phyloP scores from a whole-genome alignment of 2,797 vertebrate genomes.

The Sparus aurata region DNA sequence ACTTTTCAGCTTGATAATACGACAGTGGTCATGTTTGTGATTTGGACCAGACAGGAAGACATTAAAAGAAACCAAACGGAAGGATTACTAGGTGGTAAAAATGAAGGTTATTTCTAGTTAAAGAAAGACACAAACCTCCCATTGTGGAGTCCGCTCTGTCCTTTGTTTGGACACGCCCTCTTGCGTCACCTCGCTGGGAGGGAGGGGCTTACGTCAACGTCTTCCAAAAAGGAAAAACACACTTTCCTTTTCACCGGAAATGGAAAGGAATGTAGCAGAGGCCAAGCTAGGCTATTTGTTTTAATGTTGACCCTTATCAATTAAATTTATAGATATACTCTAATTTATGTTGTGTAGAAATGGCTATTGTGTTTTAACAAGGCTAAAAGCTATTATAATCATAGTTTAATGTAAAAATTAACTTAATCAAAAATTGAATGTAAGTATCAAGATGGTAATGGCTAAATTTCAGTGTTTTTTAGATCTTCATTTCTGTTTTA shows the following conservation, averaged over 20 bases:
- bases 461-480: not conserved
- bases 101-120: slow-evolving; percentile 4
- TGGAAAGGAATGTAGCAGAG: not conserved
- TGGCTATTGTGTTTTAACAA: not conserved
- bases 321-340: not conserved
- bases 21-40: not conserved
- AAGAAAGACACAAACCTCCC: slow-evolving; percentile 84
- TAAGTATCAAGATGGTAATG: not conserved
- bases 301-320: too few species aligned
- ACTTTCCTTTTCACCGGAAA: slow-evolving; percentile 46
- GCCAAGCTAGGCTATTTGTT: not conserved
- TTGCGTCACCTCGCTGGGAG: slow-evolving; percentile 49
- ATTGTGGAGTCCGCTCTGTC: slow-evolving; percentile 81
- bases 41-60: fast-evolving
- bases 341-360: not conserved
- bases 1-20: not conserved
- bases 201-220: slow-evolving; percentile 43
- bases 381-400: too few species aligned
- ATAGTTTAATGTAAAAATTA: not conserved
- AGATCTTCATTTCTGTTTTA: not conserved
- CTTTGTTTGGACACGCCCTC: slow-evolving; percentile 78
- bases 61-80: not conserved
- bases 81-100: not conserved
- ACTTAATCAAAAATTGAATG: too few species aligned
- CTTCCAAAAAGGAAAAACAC: not conserved